Base-by-base conservation (phyloP, 1,140 invertebrate species). In the Drosophila sturtevanti region DNA sequence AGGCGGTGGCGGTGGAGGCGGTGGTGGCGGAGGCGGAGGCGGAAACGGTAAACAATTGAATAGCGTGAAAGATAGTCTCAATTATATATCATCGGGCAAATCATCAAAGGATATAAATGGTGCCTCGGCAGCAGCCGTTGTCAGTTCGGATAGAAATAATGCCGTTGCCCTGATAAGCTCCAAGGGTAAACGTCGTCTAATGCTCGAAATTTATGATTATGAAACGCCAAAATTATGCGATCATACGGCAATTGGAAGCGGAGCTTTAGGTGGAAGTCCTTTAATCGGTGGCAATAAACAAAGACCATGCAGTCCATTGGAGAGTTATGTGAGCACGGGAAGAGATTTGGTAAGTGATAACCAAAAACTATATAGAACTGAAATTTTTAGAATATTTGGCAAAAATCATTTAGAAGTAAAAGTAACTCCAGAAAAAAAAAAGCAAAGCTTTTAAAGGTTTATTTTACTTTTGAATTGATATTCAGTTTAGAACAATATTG, bases 201-300 rank as follows among this genome's bases (percentile, higher is more conserved):
- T 91, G 90, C 77, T 91, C 7, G 95, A 95, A 48, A 94, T 96
- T 81, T 97, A 96, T 90, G 95, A 96, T 79, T 92, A 94, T 52
- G 94, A 95, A 68, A 93, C 95, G 2, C 96, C 96, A 2, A 94
- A 94, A 73, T 92, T 97, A 5, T 98, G 97, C 82, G 96, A 97
- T 66, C 96, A 97, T 70, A 96, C 95, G 1, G 95, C 96, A 2
- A 92, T 97, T 1, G 97, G 97, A 77, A 93, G 94, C 1, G 80
- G 84, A 10, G 96, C 95, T 1, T 94, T 96, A 48, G 82, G 86
- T 1, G 89, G 84, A 34, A 89, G 80, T 35, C 92, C 94, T 0
- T 12, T 89, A 0, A 76, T 91, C 72, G 87, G 89, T 4, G 86
- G 81, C 64, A 91, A 89, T 64, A 90, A 90, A 27, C 96, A 96